Base-by-base conservation (phyloP, 2,888 invertebrate genomes). In the Acleris cristana region DNA sequence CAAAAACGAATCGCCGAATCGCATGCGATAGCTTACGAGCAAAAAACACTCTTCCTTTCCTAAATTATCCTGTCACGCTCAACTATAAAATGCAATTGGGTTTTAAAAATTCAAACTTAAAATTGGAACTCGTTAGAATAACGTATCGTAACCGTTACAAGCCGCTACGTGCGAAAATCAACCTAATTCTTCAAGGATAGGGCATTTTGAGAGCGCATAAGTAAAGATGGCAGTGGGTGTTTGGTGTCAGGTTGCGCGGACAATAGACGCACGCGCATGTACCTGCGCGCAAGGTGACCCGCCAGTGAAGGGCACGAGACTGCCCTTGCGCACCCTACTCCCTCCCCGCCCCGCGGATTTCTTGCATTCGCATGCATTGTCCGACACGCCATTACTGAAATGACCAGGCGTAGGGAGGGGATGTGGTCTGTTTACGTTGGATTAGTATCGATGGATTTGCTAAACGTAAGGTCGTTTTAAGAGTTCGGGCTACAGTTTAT, bases 1-100 rank as follows among this genome's bases (percentile, higher is more conserved):
- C 86, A 86, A 86, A 85, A 80, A 80, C 76, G 75, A 73, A 75
- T 75, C 78, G 73, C 70, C 71, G 76, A 79, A 82, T 84, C 84
- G 85, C 82, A 85, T 83, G 88, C 86, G 86, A 73, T 79, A 71
- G 73, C 71, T 69, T 65, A 71, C 73, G 68, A 65, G 69, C 72
- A 78, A 64, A 72, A 79, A 76, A 76, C 82, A 83, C 80, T 85
- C 84, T 85, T 85, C 86, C 88, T 87, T 90, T 87, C 87, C 81
- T 89, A 91, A 90, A 92, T 92, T 91, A 92, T 91, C 90, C 92
- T 92, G 92, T 92, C 92, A 92, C 89, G 91, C 87, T 90, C 85
- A 86, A 83, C 90, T 90, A 91, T 91, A 90, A 90, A 90, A 89
- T 90, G 90, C 92, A 92, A 92, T 92, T 92, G 92, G 88, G 81